Base-by-base conservation (phyloP, 2,113 vertebrate species). In the Heloderma charlesbogerti region DNA sequence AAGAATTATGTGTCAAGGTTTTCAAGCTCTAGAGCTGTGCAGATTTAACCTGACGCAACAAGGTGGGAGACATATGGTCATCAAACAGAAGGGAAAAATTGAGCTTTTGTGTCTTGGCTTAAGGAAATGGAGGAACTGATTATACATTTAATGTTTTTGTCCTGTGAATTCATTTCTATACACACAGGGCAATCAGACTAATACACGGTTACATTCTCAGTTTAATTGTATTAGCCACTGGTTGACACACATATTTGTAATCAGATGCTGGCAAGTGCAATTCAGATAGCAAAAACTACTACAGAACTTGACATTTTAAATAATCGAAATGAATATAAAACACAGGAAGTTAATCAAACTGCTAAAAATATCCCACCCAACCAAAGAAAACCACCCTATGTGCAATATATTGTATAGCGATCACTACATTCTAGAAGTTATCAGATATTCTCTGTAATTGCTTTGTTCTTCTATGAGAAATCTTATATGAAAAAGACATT, bases 11-110 rank as follows among this genome's bases (percentile, higher is more conserved):
- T 89, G 69, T 54, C 80, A 37, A 86, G 82, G 13, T 94, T 96
- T 89, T 91, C 86, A 95, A 96, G 86, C 86, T 27, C 1, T 89
- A 93, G 84, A 91, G 31, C 5, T 72, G 37, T 87, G 63, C 34
- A 95, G 89, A 87, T 84, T 93, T 15, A 87, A 96, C 96, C 95
- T 96, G n/a, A n/a, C 69, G 51, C 86, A 94, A 86, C 25, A 84
- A 92, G 57, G 10, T 93, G 31, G 48, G 1, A 92, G 82, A 3
- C 71, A 51, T 69, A 84, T 79, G 63, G 54, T 1, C 15, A 22
- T 54, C 57, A 91, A 63, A 45, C 45, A 80, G 54, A 78, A 91
- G 77, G 20, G 34, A 34, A 25, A 79, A 27, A 80, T 3, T 90
- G n/a, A 78, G 74, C 12, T 31, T 86, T 82, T 79, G 57, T 66